phyloP scores from a whole-genome alignment of 1,140 invertebrate species.

The Frieseomelitta varia region DNA sequence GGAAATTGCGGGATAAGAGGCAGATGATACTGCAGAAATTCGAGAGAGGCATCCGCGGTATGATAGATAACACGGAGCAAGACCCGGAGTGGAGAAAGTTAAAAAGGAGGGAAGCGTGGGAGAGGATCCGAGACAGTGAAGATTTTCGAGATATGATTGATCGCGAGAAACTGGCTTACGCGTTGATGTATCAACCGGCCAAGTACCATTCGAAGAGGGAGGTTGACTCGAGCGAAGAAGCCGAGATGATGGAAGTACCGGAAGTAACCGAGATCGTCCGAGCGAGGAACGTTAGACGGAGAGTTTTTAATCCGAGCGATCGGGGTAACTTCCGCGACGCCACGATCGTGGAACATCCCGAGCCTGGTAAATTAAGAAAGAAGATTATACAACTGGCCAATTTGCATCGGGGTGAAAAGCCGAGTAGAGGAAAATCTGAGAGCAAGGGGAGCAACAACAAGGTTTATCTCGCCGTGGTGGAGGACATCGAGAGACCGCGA shows the following conservation, averaged over 20 bases:
- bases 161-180: slow-evolving; percentile 34
- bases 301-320: slow-evolving; percentile 19
- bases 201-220: slow-evolving; percentile 21
- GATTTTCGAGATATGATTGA: slow-evolving; percentile 47
- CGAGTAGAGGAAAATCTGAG: not conserved
- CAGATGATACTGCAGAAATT: slow-evolving; percentile 56
- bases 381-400: not conserved
- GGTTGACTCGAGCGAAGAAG: not conserved
- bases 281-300: slow-evolving; percentile 39
- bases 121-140: slow-evolving; percentile 43
- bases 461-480: slow-evolving; percentile 45
- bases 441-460: not conserved
- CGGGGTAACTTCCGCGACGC: slow-evolving; percentile 14
- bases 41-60: slow-evolving; percentile 40
- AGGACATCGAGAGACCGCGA: slow-evolving; percentile 43
- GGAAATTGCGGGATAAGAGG: slow-evolving; percentile 52
- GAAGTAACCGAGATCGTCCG: slow-evolving; percentile 34
- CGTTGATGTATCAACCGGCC: slow-evolving; percentile 42
- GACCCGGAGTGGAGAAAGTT: slow-evolving; percentile 45
- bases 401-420: not conserved
- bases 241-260: slow-evolving; percentile 23
- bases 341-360: slow-evolving; percentile 25
- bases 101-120: slow-evolving; percentile 55
- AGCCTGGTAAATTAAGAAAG: not conserved
- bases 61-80: slow-evolving; percentile 7